These are phyloP conservation scores for Stichopus chloronotus DNA, from an alignment of 35 echinoderm and acorn worm genomes.

Conservation along the genomic window DNA sequence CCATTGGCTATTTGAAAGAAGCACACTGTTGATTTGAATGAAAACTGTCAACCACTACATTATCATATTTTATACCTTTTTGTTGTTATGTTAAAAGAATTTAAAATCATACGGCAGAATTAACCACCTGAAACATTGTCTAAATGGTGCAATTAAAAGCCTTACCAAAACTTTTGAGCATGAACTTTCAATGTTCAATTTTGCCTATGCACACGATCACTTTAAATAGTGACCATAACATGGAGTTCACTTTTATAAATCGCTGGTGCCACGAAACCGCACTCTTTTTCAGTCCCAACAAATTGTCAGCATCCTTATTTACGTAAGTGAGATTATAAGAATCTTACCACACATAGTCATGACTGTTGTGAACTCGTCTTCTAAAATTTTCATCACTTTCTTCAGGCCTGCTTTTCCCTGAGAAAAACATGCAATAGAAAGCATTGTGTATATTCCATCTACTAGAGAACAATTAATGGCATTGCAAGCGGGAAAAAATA, in stretches of 20 bases:
- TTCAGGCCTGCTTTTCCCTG: not conserved
- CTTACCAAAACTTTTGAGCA: not conserved
- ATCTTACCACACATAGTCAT: conserved; percentile 28
- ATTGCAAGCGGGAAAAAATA: not conserved
- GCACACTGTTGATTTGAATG: too few species aligned
- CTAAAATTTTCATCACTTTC: not conserved
- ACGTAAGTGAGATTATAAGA: not conserved
- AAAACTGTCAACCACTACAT: too few species aligned
- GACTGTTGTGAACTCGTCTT: conserved; percentile 22
- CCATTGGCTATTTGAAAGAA: too few species aligned
- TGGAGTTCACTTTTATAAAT: not conserved
- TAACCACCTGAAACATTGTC: too few species aligned
- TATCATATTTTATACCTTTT: too few species aligned
- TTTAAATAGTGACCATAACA: not conserved
- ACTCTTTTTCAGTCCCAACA: not conserved
- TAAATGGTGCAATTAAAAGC: too few species aligned
- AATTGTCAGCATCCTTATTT: not conserved
- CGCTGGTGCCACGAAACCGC: not conserved
- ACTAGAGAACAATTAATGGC: not conserved
- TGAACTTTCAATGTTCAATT: too few species aligned
- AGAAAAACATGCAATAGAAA: not conserved
- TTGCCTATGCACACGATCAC: not conserved
- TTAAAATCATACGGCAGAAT: too few species aligned
- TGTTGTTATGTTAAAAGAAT: too few species aligned
- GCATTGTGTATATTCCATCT: too few species aligned